These are phyloP conservation scores for Melanitta fusca DNA, from an alignment of 2,797 vertebrate genomes.

Conservation along the genomic window DNA sequence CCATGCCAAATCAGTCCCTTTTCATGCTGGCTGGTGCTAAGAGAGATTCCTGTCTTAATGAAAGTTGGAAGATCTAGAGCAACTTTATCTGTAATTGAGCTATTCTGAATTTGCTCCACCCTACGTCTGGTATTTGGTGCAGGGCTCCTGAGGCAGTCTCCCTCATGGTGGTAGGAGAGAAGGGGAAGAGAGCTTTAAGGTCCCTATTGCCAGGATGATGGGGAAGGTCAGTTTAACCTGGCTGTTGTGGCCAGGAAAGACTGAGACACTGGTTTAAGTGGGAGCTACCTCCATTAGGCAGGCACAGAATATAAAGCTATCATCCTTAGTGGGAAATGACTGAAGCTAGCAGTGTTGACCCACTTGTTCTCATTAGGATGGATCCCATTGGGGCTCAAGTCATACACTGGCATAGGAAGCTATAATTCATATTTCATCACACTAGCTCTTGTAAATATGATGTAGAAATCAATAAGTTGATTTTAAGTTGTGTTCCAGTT, in stretches of 20 bases:
- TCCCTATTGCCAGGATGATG: neutral
- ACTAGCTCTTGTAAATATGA: slow-evolving; percentile 32
- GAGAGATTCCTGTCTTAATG: slow-evolving; percentile 45
- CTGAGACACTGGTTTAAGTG: neutral
- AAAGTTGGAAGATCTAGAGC: neutral
- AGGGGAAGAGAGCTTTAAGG: neutral
- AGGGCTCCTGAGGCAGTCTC: neutral
- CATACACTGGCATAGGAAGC: neutral
- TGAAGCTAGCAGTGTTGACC: neutral
- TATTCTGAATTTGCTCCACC: slow-evolving; percentile 12
- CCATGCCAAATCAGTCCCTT: neutral
- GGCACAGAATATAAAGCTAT: neutral
- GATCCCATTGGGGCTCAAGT: neutral
- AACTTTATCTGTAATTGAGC: slow-evolving; percentile 33
- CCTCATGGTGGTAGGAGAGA: neutral
- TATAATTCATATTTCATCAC: slow-evolving; percentile 34
- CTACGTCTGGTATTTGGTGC: neutral
- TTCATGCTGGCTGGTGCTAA: slow-evolving; percentile 21
- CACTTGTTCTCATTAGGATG: slow-evolving; percentile 17
- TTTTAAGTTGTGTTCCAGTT: slow-evolving; percentile 26
- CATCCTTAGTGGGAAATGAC: neutral
- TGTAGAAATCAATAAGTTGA: slow-evolving; percentile 44
- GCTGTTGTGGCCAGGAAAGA: neutral
- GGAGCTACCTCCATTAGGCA: neutral
- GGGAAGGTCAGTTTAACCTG: neutral